phyloP scores from a whole-genome alignment of 2,888 invertebrate genomes.

The Spatulosminthurus flaviceps region DNA sequence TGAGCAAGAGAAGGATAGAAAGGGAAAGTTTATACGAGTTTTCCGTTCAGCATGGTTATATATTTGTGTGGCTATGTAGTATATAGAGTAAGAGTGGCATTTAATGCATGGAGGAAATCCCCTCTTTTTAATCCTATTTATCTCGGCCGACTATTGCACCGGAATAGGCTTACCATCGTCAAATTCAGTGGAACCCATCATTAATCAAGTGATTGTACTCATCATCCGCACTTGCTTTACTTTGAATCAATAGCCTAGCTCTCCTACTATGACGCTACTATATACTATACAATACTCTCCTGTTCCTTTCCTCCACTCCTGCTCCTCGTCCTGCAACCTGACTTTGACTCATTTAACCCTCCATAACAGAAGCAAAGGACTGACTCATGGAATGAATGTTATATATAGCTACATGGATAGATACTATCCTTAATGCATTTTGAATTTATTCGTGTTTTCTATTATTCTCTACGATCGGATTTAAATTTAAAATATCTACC shows the following conservation, averaged over 20 bases:
- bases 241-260: background rate
- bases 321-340: background rate
- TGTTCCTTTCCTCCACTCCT: background rate
- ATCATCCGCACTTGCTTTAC: constrained; percentile 48
- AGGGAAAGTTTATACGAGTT: too few species aligned
- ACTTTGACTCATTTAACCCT: constrained; percentile 14
- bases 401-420: too few species aligned
- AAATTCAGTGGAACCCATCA: constrained; percentile 62
- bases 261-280: too few species aligned
- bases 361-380: background rate
- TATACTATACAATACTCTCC: too few species aligned
- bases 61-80: too few species aligned
- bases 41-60: too few species aligned
- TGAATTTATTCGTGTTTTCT: background rate
- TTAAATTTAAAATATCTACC: too few species aligned
- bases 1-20: too few species aligned
- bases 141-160: constrained; percentile 52
- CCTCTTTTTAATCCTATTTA: constrained; percentile 63
- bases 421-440: background rate
- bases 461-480: background rate
- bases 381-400: too few species aligned
- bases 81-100: background rate
- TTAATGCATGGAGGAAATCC: constrained; percentile 29
- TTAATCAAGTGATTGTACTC: constrained; percentile 63
- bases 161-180: constrained; percentile 61